These are phyloP conservation scores for Cebidichthys violaceus DNA, from an alignment of 2,113 vertebrate genomes.

Conservation along the genomic window DNA sequence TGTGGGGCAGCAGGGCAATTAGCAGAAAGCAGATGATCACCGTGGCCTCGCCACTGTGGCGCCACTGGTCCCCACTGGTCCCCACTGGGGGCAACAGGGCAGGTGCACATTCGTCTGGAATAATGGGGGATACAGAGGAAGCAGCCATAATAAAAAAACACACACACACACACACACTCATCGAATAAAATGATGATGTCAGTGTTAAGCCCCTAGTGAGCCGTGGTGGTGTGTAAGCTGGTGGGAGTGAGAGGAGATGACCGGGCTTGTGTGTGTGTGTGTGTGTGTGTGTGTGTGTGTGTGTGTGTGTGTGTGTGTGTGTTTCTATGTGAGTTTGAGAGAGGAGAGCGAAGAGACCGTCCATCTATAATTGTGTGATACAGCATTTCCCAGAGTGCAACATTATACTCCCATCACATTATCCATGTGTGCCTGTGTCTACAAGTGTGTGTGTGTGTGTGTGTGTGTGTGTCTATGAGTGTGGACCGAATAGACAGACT, in stretches of 20 bases:
- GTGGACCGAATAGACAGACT: constrained; percentile 76
- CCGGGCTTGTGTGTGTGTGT: constrained; percentile 25
- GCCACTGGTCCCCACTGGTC: constrained; percentile 75
- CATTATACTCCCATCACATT: constrained; percentile 78
- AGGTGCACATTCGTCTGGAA: constrained; percentile 74
- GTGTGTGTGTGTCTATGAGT: constrained; percentile 37
- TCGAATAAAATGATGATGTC: constrained; percentile 74
- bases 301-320: constrained; percentile 43
- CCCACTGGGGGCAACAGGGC: constrained; percentile 77
- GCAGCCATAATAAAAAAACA: constrained; percentile 41
- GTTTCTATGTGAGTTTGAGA: constrained; percentile 19
- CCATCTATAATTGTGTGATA: constrained; percentile 74
- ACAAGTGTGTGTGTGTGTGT: constrained; percentile 27
- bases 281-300: constrained; percentile 22
- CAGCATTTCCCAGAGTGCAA: constrained; percentile 79
- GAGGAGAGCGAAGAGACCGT: constrained; percentile 31
- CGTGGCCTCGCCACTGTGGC: constrained; percentile 72
- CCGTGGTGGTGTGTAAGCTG: constrained; percentile 47
- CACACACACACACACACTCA: constrained; percentile 36
- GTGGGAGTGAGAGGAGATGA: constrained; percentile 47
- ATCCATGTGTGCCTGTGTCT: constrained; percentile 44
- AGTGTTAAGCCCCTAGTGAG: constrained; percentile 60
- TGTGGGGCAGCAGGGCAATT: constrained; percentile 79
- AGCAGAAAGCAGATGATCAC: constrained; percentile 78
- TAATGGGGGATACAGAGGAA: constrained; percentile 60